A percentile compares a stretch with the other conserved stretches of the same genome.
phyloP scores from a whole-genome alignment of 2,113 vertebrate species.

The Corvus cornix region DNA sequence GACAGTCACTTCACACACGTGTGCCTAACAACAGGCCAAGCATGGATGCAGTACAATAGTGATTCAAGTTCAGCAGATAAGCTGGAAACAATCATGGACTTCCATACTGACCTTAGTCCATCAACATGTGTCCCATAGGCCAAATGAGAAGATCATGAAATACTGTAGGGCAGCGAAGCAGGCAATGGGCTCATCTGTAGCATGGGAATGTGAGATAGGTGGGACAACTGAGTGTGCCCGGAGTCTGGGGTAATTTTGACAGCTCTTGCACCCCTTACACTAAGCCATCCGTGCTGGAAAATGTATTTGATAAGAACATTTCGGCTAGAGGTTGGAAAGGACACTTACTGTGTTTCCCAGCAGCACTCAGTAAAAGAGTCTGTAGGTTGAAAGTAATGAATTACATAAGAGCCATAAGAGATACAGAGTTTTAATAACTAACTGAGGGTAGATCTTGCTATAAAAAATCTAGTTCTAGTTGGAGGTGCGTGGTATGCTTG shows the following conservation, averaged over 20 bases:
- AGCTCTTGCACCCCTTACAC: neutral
- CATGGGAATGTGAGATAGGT: neutral
- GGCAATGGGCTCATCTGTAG: neutral
- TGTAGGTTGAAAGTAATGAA: neutral
- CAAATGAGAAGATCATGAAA: neutral
- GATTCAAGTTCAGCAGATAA: neutral
- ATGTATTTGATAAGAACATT: neutral
- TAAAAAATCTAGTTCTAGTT: neutral
- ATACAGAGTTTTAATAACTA: neutral
- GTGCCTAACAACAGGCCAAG: neutral
- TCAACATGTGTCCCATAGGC: neutral
- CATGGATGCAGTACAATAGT: neutral
- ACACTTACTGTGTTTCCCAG: fast-evolving
- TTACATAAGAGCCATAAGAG: neutral
- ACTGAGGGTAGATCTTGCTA: neutral
- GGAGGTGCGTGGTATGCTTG: neutral
- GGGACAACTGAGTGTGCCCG: neutral
- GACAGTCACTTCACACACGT: neutral
- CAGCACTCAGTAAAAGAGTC: neutral
- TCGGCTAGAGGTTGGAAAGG: neutral
- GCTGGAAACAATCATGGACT: neutral
- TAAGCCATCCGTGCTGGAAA: neutral
- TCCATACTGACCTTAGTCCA: neutral
- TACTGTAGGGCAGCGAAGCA: neutral
- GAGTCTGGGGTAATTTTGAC: neutral